Conservation (phyloP, 2,888 invertebrate genomes). For the Nematopogon swammerdamellus region DNA sequence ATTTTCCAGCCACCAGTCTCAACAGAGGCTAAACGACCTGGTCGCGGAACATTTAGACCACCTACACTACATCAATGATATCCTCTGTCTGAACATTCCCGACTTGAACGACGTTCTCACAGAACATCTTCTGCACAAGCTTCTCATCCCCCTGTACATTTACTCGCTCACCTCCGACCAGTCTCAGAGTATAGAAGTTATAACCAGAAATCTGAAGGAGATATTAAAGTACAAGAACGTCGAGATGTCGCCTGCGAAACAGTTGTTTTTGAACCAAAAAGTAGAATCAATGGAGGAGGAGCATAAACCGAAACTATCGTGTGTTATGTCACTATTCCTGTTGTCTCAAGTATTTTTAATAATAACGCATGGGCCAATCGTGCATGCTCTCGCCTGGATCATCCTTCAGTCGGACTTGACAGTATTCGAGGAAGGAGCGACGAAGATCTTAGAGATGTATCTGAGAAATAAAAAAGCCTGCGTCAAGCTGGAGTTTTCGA, state of each 20-base stretch:
- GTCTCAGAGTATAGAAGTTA: conserved; percentile 56
- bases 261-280: conserved; percentile 33
- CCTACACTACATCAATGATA: conserved; percentile 95
- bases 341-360: conserved; percentile 95
- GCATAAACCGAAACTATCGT: conserved; percentile 73
- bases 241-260: conserved; percentile 41
- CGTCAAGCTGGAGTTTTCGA: conserved; percentile 61
- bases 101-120: conserved; percentile 92
- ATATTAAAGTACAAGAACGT: conserved; percentile 57
- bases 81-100: conserved; percentile 86
- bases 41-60: conserved; percentile 98
- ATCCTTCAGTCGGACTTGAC: conserved; percentile 79
- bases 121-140: conserved; percentile 89
- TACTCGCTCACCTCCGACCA: conserved; percentile 72
- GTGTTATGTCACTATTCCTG: conserved; percentile 87
- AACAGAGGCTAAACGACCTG: conserved; percentile 85
- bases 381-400: conserved; percentile 87
- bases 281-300: conserved; percentile 49
- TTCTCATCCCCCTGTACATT: conserved; percentile 91
- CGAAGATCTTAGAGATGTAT: conserved; percentile 64
- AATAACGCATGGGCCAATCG: conserved; percentile 85
- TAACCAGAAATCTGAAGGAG: conserved; percentile 62
- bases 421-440: conserved; percentile 66
- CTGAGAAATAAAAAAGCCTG: conserved; percentile 52
- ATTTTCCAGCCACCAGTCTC: conserved; percentile 80